Evolutionary conservation across 2,797 vertebrate genomes (phyloP), one percentile per base, ranked within the genome.

Genomic region (Streptopelia turtur): DNA sequence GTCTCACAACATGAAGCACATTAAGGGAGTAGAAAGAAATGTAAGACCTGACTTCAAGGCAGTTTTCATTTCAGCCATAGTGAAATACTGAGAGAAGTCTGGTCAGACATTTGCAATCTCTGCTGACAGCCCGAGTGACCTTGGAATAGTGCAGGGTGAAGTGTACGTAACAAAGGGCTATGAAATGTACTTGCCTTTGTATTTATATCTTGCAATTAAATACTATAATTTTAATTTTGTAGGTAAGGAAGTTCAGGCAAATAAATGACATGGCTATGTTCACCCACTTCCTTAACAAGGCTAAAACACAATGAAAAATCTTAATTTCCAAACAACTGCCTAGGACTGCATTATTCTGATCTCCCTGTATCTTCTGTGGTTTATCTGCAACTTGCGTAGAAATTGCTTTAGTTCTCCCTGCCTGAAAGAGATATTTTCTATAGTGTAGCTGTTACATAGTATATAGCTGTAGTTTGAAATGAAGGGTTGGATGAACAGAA

Each of bases 21-120:
- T 90, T 93, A 55, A 78, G 69, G 71, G 37, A 90, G 13, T 6
- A 91, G 33, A 85, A 65, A 37, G 71, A 66, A 71, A 53, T 33
- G 24, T 72, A 86, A 60, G 65, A 37, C n/a, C 60, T 49, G 50
- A 75, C 60, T 95, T 87, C 43, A 85, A 96, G 84, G 52, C 56
- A 91, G 47, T 66, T 94, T 94, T 91, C 7, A 39, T 92, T 89
- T 75, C 56, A 82, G 55, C 53, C 52, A 31, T 24, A 66, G 23
- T 68, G 66, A 89, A 94, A 94, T 80, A 82, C 43, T 49, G 41
- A 74, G 56, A 80, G 56, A 87, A 79, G 15, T 68, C 74, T 90
- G 52, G 76, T 89, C 52, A 94, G 70, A 70, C 14, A 30, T 8
- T 72, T 94, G 63, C 21, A 49, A 2, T 72, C 69, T 56, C 53